These are phyloP conservation scores for Cyanoderma ruficeps DNA, from an alignment of 2,113 vertebrate species.

Conservation along the genomic window DNA sequence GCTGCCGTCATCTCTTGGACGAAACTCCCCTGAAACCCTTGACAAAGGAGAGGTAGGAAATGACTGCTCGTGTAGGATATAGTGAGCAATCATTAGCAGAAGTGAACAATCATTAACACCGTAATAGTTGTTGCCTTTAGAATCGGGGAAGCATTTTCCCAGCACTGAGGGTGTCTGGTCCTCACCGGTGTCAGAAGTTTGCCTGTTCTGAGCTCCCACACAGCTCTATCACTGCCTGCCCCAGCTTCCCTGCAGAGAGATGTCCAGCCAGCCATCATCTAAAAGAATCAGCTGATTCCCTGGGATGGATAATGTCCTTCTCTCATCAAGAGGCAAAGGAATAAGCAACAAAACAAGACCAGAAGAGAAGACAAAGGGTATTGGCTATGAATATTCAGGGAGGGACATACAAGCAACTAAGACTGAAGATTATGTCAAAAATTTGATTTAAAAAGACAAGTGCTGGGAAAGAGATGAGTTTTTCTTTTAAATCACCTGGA, in stretches of 20 bases:
- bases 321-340: neutral
- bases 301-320: neutral
- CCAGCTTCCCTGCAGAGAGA: neutral
- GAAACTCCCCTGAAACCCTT: neutral
- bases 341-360: neutral
- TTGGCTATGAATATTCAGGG: neutral
- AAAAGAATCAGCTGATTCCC: neutral
- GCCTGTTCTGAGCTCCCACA: neutral
- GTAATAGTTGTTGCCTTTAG: neutral
- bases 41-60: neutral
- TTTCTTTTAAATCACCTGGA: neutral
- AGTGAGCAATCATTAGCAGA: neutral
- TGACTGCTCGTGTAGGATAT: neutral
- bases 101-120: neutral
- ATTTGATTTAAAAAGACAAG: conserved; percentile 23
- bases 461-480: neutral
- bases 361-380: neutral
- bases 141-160: neutral
- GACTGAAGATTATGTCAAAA: neutral
- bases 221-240: neutral
- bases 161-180: neutral
- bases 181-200: neutral
- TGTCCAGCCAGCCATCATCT: neutral
- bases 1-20: neutral
- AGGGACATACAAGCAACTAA: neutral